A percentile compares a stretch with the other conserved stretches of the same genome.
phyloP scores from a whole-genome alignment of 1,140 invertebrate species.

The Dinoponera quadriceps region DNA sequence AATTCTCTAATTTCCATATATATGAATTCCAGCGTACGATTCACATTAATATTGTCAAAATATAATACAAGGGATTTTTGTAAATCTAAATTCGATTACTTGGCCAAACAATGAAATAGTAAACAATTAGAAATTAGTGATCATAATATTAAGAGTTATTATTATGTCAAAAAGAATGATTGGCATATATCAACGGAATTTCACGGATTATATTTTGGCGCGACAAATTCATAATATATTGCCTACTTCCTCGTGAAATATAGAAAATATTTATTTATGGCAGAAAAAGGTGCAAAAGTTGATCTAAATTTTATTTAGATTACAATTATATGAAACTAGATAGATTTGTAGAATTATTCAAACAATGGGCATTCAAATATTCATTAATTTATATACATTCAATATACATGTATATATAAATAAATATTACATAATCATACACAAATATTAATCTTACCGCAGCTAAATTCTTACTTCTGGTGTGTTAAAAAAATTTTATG shows the following conservation, averaged over 20 bases:
- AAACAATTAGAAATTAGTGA: neutral
- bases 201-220: neutral
- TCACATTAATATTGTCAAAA: neutral
- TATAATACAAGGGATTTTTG: neutral
- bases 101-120: neutral
- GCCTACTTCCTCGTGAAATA: neutral
- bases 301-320: conserved; percentile 17
- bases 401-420: neutral
- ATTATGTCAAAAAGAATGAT: neutral
- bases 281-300: neutral
- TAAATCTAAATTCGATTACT: neutral
- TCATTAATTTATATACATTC: neutral
- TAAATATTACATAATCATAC: neutral
- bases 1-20: neutral
- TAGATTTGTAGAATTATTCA: neutral
- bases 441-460: neutral
- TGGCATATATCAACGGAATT: neutral
- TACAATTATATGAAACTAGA: neutral
- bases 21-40: too few species aligned
- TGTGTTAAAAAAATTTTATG: neutral
- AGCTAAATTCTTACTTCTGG: neutral
- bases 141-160: conserved; percentile 13
- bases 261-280: neutral
- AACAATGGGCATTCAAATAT: neutral
- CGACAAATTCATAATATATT: neutral